These are phyloP conservation scores for Cephus sareptanus DNA, from an alignment of 2,888 invertebrate species.

Conservation along the genomic window DNA sequence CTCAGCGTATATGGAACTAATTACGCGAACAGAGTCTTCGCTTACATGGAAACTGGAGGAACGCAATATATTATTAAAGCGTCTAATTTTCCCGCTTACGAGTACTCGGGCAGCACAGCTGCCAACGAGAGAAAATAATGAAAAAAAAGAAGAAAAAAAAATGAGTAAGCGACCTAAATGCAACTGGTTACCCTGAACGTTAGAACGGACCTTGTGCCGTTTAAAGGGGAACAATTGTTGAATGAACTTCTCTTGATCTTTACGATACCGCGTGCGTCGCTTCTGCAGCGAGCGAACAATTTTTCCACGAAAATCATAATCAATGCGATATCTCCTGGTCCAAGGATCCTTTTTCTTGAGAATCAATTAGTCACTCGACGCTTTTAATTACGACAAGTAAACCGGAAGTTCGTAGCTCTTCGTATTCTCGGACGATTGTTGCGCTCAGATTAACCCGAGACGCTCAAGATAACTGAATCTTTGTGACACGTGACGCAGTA, in stretches of 20 bases:
- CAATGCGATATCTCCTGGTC: background rate
- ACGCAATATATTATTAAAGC: background rate
- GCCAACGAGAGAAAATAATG: background rate
- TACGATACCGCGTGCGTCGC: background rate
- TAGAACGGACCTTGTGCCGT: background rate
- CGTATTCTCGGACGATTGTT: background rate
- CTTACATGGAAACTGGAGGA: background rate
- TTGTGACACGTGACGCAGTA: background rate
- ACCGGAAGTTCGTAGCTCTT: background rate
- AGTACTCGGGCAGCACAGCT: background rate
- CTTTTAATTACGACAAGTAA: slow-evolving; percentile 50
- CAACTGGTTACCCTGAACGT: background rate
- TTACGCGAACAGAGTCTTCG: background rate
- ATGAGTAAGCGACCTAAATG: background rate
- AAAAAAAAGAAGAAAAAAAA: background rate
- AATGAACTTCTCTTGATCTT: background rate
- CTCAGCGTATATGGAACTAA: background rate
- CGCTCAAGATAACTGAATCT: background rate
- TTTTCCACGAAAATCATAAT: background rate
- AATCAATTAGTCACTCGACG: slow-evolving; percentile 10
- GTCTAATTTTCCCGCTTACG: background rate
- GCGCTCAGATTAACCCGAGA: background rate
- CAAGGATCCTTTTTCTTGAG: background rate
- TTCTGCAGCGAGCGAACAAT: background rate
- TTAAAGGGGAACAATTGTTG: background rate